Conservation (phyloP, 2,888 invertebrate species). For the Philhelius pedissequus region DNA sequence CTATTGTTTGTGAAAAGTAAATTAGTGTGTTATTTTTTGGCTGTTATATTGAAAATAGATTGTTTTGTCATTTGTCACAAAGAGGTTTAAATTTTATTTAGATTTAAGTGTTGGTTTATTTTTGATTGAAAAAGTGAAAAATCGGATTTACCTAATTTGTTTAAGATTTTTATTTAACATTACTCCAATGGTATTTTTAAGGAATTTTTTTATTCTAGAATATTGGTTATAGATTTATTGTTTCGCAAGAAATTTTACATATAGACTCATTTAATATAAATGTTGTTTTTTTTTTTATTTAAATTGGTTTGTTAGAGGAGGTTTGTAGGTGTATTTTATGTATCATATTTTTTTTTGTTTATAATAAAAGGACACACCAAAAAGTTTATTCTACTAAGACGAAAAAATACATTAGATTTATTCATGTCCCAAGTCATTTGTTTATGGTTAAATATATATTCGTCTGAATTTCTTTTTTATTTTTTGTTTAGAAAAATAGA, state of each 20-base stretch:
- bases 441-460: not conserved
- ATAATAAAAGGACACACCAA: not conserved
- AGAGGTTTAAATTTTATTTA: not conserved
- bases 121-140: conserved; percentile 2
- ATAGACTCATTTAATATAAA: conserved; percentile 25
- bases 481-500: too few species aligned
- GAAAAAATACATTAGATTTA: not conserved
- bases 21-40: not conserved
- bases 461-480: not conserved
- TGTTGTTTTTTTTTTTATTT: not conserved
- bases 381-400: conserved; percentile 17
- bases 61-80: not conserved
- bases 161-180: not conserved
- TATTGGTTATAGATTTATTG: not conserved
- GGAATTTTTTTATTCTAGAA: not conserved
- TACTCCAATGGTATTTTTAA: not conserved
- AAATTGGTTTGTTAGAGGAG: conserved; percentile 1
- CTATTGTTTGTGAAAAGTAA: conserved; percentile 29
- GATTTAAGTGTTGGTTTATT: not conserved
- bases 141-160: not conserved
- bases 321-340: not conserved
- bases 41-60: not conserved
- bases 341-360: not conserved
- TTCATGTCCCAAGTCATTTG: not conserved
- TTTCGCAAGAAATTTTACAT: not conserved